Evolutionary conservation across 2,888 invertebrate genomes (phyloP).

Genomic region (Chydorus sphaericus): DNA sequence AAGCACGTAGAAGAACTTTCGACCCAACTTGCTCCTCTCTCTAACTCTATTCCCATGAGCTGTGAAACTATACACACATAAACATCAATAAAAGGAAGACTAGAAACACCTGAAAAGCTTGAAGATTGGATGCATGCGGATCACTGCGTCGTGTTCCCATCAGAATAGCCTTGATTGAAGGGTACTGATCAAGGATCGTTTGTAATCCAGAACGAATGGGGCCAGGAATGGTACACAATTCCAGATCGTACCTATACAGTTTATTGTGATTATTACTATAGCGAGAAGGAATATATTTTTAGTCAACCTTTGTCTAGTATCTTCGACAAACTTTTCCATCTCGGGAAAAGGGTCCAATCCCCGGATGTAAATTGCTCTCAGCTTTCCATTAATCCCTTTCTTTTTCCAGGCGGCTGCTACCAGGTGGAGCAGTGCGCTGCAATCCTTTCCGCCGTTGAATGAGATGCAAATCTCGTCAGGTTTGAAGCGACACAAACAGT

Average conservation of each 20-base stretch:
- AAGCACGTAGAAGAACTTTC: too few relatives aligned
- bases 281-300: too few relatives aligned
- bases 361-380: constrained; percentile 65
- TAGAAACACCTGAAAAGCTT: constrained; percentile 46
- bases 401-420: constrained; percentile 23
- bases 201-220: constrained; percentile 56
- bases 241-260: constrained; percentile 46
- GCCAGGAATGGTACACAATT: constrained; percentile 48
- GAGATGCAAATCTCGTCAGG: constrained; percentile 67
- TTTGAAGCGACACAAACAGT: constrained; percentile 46
- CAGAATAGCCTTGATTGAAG: constrained; percentile 60
- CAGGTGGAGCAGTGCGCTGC: constrained; percentile 75
- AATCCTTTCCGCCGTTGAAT: constrained; percentile 98
- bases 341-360: constrained; percentile 69
- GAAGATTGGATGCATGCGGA: constrained; percentile 54
- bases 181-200: constrained; percentile 39
- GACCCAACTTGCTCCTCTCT: too few relatives aligned
- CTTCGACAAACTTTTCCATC: constrained; percentile 61
- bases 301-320: constrained; percentile 46
- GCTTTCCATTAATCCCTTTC: constrained; percentile 26
- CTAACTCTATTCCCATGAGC: too few relatives aligned
- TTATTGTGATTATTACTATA: too few relatives aligned
- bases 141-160: constrained; percentile 87
- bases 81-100: not conserved
- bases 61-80: too few relatives aligned